Conservation (phyloP, 2,113 vertebrate species). For the Blennius ocellaris region DNA sequence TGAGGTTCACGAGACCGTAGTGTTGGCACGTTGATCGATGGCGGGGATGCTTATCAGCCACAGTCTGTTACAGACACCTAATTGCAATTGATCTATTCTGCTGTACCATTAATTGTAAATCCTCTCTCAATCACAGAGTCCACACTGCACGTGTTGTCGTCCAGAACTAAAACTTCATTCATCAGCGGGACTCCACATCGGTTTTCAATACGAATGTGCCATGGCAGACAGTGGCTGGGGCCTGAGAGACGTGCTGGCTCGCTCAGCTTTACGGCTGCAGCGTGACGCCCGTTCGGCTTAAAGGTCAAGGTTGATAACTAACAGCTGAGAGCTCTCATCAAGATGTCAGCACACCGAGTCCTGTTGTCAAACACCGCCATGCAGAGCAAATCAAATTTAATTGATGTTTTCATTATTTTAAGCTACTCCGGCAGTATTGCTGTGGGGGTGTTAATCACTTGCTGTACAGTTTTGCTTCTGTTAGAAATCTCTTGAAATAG, state of each 20-base stretch:
- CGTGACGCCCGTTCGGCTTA: slow-evolving; percentile 16
- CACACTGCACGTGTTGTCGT: slow-evolving; percentile 51
- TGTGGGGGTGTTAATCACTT: too few relatives aligned
- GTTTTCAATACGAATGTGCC: slow-evolving; percentile 63
- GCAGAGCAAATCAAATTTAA: slow-evolving; percentile 23
- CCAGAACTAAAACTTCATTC: slow-evolving; percentile 73
- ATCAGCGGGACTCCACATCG: slow-evolving; percentile 59
- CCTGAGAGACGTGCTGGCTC: slow-evolving; percentile 28
- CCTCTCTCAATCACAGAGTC: slow-evolving; percentile 68
- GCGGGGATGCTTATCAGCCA: slow-evolving; percentile 76
- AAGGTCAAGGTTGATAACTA: slow-evolving; percentile 69
- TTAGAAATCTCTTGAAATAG: too few relatives aligned
- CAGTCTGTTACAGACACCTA: slow-evolving; percentile 78
- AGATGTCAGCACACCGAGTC: slow-evolving; percentile 48
- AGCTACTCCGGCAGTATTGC: neutral
- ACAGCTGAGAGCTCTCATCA: slow-evolving; percentile 46
- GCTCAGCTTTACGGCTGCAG: slow-evolving; percentile 4
- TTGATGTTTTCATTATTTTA: slow-evolving; percentile 4
- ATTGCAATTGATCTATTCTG: slow-evolving; percentile 82
- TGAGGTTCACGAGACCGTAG: slow-evolving; percentile 48
- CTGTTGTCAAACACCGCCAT: slow-evolving; percentile 32
- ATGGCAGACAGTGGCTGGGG: slow-evolving; percentile 22
- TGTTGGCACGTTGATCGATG: slow-evolving; percentile 74
- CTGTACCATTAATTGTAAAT: slow-evolving; percentile 81
- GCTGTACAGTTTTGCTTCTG: too few relatives aligned